Evolutionary conservation across 2,113 vertebrate genomes (phyloP), one percentile per base, ranked within the genome.

Genomic region (Bufo gargarizans): DNA sequence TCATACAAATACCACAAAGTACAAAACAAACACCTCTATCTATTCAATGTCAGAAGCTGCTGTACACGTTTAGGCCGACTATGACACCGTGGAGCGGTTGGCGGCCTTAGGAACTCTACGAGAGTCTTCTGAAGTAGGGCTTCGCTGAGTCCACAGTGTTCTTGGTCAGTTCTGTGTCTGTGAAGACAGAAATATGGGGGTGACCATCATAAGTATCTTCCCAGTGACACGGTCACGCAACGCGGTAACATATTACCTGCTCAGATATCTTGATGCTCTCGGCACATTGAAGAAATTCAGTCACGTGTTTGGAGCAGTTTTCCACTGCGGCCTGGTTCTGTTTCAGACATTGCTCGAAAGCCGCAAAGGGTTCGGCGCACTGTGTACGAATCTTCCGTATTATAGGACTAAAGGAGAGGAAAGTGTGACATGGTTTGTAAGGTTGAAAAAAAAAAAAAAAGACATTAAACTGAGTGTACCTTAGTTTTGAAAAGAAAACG

Each of bases 291-390:
- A 98, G 91, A 92, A 99, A 99, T 20, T 93, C 94, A 0, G 91
- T 91, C 65, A 98, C 93, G 0, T 96, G 95, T 1, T 95, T 85
- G 0, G 95, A 91, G 90, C 98, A 99, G 77, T 96, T 95, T 87
- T 90, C 71, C 72, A 96, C 92, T 0, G 93, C 79, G 0, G 92
- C 90, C 55, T 96, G 95, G 78, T 98, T 96, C 90, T 96, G 93
- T 81, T 91, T 94, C 71, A 99, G 94, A 87, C 98, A 99, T 67
- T 91, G 92, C 89, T 99, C 98, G 53, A 99, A 99, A 79, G 95
- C 94, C 0, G 91, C 53, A 45, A 99, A 98, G 6, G 97, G 94
- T 45, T 92, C 93, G 0, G 95, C 93, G 5, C 98, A 99, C 43
- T 93, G 94, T 6, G 92, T 92, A 6, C 96, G 94, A 92, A 99